Base-by-base conservation (phyloP, 2,888 invertebrate genomes). In the Andrena bucephala region DNA sequence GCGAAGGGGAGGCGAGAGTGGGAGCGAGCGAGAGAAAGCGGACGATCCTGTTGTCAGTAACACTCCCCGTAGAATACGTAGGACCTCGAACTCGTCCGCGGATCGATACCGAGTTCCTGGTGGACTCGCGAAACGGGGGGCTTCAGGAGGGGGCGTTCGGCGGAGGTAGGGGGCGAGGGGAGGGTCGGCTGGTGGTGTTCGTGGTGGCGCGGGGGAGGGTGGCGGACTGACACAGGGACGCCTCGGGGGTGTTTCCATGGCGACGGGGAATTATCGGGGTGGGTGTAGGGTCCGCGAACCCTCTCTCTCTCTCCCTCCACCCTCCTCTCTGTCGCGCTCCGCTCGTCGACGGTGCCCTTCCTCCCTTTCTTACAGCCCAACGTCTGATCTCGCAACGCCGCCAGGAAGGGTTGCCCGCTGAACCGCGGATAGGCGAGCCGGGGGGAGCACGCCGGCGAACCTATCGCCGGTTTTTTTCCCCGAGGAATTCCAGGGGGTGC, bases 231-330 rank as follows among this genome's bases (percentile, higher is more conserved):
- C 85, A 86, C 83, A 86, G 90, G 91, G 91, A 89, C 90, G 92
- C 92, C 92, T 91, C 89, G 92, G 91, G 92, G 91, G 92, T 92
- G 92, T 93, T 92, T 80, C 93, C 90, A 93, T 93, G 91, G 84
- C 77, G 86, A 92, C 92, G 20, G 83, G 71, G 90, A 90, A 91
- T 92, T 91, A 91, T 85, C 85, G 83, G 89, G 89, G 90, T 90
- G 90, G 90, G 88, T 89, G 89, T 85, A 85, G 81, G 75, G 83
- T 85, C 81, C 79, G 73, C 74, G 50, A 54, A 54, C 80, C 75
- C 33, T 8, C 33, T 33, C 33, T 33, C 33, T 77, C 59, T 62
- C 67, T 71, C 76, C 54, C 54, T 42, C 42, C 42, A 42, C 2
- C 20, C 27, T 57, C 10, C 20, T 20, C 20, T 24, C 24, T 57